phyloP scores from a whole-genome alignment of 2,888 invertebrate genomes.

The Troides aeacus region DNA sequence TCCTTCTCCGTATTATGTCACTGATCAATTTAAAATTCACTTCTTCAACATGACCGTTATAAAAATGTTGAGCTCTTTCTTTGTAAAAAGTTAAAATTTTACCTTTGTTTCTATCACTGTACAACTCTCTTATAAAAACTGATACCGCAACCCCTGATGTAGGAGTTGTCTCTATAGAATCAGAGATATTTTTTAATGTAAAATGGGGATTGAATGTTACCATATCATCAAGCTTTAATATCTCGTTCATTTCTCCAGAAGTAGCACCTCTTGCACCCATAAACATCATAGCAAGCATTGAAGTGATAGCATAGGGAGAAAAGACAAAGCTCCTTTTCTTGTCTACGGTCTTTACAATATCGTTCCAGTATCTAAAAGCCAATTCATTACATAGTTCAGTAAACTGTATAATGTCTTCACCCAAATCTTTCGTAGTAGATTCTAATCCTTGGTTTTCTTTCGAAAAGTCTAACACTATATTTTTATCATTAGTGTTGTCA shows the following conservation, averaged over 20 bases:
- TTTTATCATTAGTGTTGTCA: slow-evolving; percentile 54
- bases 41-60: slow-evolving; percentile 92
- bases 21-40: slow-evolving; percentile 90
- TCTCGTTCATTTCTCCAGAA: slow-evolving; percentile 94
- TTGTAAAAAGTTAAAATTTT: slow-evolving; percentile 92
- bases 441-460: slow-evolving; percentile 85
- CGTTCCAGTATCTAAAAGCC: slow-evolving; percentile 90
- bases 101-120: slow-evolving; percentile 89
- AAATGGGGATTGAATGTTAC: slow-evolving; percentile 94
- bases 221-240: slow-evolving; percentile 91
- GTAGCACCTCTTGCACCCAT: slow-evolving; percentile 92
- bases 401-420: slow-evolving; percentile 88
- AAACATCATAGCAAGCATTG: slow-evolving; percentile 94
- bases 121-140: slow-evolving; percentile 90
- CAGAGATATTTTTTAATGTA: slow-evolving; percentile 91
- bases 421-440: slow-evolving; percentile 85
- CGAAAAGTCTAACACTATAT: slow-evolving; percentile 64
- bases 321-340: slow-evolving; percentile 87
- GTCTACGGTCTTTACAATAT: slow-evolving; percentile 85
- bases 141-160: slow-evolving; percentile 88
- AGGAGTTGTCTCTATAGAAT: slow-evolving; percentile 84
- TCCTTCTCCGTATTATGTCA: slow-evolving; percentile 89
- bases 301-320: slow-evolving; percentile 91
- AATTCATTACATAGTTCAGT: slow-evolving; percentile 90
- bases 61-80: slow-evolving; percentile 91